These are phyloP conservation scores for Drosophila murphyi DNA, from an alignment of 1,140 invertebrate species.

Conservation along the genomic window DNA sequence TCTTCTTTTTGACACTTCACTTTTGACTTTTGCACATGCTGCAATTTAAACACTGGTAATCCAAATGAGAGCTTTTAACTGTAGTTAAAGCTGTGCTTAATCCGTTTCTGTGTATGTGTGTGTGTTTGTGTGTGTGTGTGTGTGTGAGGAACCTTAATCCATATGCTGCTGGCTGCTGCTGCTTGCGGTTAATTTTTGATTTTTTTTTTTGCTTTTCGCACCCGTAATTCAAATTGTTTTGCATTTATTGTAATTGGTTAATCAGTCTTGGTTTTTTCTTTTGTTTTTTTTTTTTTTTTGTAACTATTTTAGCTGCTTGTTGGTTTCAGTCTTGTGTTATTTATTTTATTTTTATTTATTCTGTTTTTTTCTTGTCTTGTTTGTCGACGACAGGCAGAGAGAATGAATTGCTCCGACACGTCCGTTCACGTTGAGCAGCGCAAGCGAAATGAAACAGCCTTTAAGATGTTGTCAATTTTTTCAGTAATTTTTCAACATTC, in stretches of 20 bases:
- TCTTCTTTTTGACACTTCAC: conserved; percentile 38
- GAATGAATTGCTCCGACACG: conserved; percentile 42
- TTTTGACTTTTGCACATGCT: conserved; percentile 28
- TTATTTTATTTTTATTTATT: conserved; percentile 40
- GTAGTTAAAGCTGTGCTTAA: conserved; percentile 67
- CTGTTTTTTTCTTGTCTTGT: conserved; percentile 43
- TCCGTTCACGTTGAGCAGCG: conserved; percentile 67
- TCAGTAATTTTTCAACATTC: conserved; percentile 22
- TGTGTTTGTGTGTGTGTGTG: conserved; percentile 40
- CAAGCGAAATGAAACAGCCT: conserved; percentile 56
- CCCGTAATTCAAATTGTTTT: conserved; percentile 72
- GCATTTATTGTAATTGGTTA: conserved; percentile 68
- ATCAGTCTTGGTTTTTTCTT: conserved; percentile 64
- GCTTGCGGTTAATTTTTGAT: conserved; percentile 35
- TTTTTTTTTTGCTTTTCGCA: conserved; percentile 49
- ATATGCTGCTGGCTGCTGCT: conserved; percentile 65
- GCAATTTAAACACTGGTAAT: conserved; percentile 77
- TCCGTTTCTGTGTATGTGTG: conserved; percentile 55
- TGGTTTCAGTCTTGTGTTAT: conserved; percentile 54
- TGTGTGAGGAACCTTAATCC: conserved; percentile 82
- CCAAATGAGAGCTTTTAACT: conserved; percentile 69
- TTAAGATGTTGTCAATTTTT: conserved; percentile 23
- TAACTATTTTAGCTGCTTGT: conserved; percentile 65
- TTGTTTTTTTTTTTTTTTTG: conserved; percentile 23
- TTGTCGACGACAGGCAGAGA: conserved; percentile 39